phyloP scores from a whole-genome alignment of 2,888 invertebrate species.

The Sussaba pulchella region DNA sequence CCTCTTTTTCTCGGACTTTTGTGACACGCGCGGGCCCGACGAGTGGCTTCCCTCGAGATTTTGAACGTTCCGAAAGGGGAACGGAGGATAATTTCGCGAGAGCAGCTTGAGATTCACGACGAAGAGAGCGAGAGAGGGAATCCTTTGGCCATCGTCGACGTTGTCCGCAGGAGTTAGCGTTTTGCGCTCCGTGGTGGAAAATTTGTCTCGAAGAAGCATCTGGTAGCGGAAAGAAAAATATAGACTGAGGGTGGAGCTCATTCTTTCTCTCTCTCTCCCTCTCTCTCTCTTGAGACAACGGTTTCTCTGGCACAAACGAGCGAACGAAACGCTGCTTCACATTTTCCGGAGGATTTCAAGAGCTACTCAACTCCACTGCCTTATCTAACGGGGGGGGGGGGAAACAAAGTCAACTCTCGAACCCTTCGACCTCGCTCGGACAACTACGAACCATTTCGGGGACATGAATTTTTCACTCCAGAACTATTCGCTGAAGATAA shows the following conservation, averaged over 20 bases:
- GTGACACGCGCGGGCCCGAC: not conserved
- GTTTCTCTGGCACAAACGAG: not conserved
- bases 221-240: not conserved
- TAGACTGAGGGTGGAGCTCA: not conserved
- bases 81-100: not conserved
- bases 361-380: not conserved
- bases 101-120: not conserved
- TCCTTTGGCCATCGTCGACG: not conserved
- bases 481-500: too few relatives aligned
- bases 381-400: not conserved
- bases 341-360: not conserved
- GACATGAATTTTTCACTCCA: too few relatives aligned
- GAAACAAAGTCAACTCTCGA: not conserved
- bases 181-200: not conserved
- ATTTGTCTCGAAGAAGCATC: not conserved
- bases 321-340: not conserved
- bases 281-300: not conserved
- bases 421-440: too few relatives aligned
- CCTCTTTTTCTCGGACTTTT: not conserved
- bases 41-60: conserved; percentile 2
- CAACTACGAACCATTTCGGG: not conserved
- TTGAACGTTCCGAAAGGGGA: too few relatives aligned
- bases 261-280: too few relatives aligned
- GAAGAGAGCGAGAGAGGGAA: too few relatives aligned
- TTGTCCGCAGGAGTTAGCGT: not conserved